Base-by-base conservation (phyloP, 2,888 invertebrate species). In the Hydriomena furcata region DNA sequence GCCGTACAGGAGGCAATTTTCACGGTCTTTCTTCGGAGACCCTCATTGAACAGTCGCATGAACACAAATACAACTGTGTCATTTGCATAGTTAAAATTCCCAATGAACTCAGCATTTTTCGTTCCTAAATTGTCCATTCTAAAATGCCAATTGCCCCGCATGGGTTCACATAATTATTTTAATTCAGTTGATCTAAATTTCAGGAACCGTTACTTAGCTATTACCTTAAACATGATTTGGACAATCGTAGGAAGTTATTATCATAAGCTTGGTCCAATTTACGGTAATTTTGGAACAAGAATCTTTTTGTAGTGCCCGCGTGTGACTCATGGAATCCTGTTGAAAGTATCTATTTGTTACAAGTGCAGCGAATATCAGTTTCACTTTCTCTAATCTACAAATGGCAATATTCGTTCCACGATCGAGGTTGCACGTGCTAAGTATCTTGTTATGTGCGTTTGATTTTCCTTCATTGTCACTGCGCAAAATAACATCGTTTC, bases 371-470 rank as follows among this genome's bases (percentile, higher is more conserved):
- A 72, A 74, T 79, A 87, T 84, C 84, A 84, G 82, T 87, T 89
- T 89, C 87, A 87, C 89, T 89, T 90, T 88, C 84, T 74, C 80
- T 78, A 79, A 77, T 82, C 78, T 81, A 73, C 71, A 73, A 71
- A 76, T 73, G 76, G 78, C 71, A 71, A 77, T 80, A 89, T 87
- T 85, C 87, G 69, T 71, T 74, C 79, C 89, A 89, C 89, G 89
- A 89, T 82, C 68, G 78, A 60, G 85, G 86, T 68, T 84, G 79
- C 79, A 78, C 87, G 84, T 86, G 86, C 74, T 73, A 71, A 74
- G 74, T 71, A 74, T 70, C 76, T 68, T 60, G 61, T 65, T 67
- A 71, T 73, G 66, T 70, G 67, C 61, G 54, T 63, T 65, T 66
- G 64, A 71, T 68, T 68, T 67, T 72, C 67, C 52, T 50, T 49